These are phyloP conservation scores for Mormyrus proboscirostris DNA, from an alignment of 2,797 vertebrate genomes.

Conservation along the genomic window DNA sequence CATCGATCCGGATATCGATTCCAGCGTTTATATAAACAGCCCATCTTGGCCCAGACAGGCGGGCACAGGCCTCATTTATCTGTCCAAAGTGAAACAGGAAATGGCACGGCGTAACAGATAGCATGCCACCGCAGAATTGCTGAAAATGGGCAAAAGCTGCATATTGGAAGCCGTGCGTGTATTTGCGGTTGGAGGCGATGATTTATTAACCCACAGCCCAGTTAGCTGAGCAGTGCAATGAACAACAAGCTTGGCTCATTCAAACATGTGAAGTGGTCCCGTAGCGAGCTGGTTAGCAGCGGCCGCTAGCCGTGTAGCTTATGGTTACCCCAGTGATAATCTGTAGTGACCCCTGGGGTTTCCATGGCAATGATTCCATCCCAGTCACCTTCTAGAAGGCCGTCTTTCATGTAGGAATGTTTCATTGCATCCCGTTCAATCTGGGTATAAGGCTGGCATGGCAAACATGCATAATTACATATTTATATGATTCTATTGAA, in stretches of 20 bases:
- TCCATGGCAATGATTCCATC: neutral
- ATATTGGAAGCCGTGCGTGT: neutral
- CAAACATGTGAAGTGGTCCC: neutral
- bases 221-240: neutral
- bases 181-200: neutral
- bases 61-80: constrained; percentile 4
- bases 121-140: neutral
- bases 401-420: neutral
- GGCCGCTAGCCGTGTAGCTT: neutral
- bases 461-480: neutral
- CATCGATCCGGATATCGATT: constrained; percentile 39
- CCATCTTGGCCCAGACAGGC: constrained; percentile 32
- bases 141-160: neutral
- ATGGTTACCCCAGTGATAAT: neutral
- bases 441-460: neutral
- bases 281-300: neutral
- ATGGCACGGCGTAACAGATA: constrained; percentile 15
- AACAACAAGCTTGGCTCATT: neutral
- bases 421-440: neutral
- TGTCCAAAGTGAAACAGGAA: constrained; percentile 31
- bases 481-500: neutral
- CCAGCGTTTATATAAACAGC: constrained; percentile 33
- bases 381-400: neutral
- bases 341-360: neutral
- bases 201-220: neutral